Conservation (phyloP, 2,888 invertebrate species). For the Microplitis deprimator region DNA sequence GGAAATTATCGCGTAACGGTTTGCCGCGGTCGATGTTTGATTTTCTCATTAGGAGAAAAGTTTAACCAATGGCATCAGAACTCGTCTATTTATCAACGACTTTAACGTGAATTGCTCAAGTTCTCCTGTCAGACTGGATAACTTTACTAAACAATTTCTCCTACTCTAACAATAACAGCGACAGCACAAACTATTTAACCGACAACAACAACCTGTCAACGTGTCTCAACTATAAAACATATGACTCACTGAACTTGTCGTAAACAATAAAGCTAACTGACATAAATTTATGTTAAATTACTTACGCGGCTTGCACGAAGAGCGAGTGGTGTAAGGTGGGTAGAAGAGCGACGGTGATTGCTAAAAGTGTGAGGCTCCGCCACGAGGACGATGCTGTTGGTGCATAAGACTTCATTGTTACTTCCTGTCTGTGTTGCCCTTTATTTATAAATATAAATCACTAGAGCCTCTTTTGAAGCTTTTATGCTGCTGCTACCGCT, state of each 20-base stretch:
- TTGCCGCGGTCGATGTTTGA: conserved; percentile 21
- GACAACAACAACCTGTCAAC: conserved; percentile 15
- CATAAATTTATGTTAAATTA: conserved; percentile 58
- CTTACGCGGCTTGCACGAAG: conserved; percentile 76
- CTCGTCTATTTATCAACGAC: neutral
- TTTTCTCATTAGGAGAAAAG: conserved; percentile 27
- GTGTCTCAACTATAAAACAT: conserved; percentile 8
- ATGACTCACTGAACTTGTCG: conserved; percentile 21
- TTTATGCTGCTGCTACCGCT: too few species aligned
- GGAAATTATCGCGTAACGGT: conserved; percentile 34
- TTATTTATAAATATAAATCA: neutral
- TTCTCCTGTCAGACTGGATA: conserved; percentile 1
- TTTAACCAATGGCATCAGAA: conserved; percentile 15
- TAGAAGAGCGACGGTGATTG: conserved; percentile 73
- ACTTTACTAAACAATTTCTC: conserved; percentile 9
- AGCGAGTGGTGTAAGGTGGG: conserved; percentile 74
- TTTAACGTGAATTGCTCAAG: conserved; percentile 17
- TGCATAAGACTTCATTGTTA: conserved; percentile 65
- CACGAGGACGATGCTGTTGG: conserved; percentile 59
- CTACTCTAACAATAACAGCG: neutral
- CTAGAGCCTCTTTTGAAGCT: too few species aligned
- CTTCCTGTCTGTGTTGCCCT: neutral
- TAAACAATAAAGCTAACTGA: conserved; percentile 21
- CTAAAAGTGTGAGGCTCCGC: conserved; percentile 72
- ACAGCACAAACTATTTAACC: neutral